Evolutionary conservation across 2,797 vertebrate genomes (phyloP).

Genomic region (Centroberyx gerrardi): DNA sequence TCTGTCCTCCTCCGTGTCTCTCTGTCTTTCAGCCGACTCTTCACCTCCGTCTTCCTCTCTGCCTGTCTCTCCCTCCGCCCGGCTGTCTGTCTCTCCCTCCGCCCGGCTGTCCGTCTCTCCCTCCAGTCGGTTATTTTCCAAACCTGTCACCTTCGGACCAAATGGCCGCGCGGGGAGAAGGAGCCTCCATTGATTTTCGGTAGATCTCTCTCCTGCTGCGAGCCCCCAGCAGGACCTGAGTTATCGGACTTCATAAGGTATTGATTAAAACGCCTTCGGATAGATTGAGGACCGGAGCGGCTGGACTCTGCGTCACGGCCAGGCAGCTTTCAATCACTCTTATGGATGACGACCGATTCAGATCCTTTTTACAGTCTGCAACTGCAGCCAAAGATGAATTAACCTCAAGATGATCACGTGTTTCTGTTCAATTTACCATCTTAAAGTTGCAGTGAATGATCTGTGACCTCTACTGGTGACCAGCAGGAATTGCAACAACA

Average conservation of each 20-base stretch:
- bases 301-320: constrained; percentile 19
- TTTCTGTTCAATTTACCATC: not conserved
- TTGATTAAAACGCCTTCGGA: constrained; percentile 62
- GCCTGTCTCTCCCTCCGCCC: not conserved
- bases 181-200: constrained; percentile 62
- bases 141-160: constrained; percentile 18
- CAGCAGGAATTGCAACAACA: too few species aligned
- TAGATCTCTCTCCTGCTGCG: constrained; percentile 42
- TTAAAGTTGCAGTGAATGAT: too few species aligned
- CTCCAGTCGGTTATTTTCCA: constrained; percentile 27
- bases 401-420: not conserved
- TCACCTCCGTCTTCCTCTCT: not conserved
- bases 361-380: not conserved
- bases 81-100: not conserved
- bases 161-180: constrained; percentile 32
- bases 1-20: not conserved
- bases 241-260: constrained; percentile 65
- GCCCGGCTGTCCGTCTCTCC: not conserved
- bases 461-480: too few species aligned
- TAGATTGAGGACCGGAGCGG: constrained; percentile 50
- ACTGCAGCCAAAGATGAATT: too few species aligned
- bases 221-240: constrained; percentile 52
- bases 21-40: too few species aligned
- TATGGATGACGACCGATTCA: not conserved
- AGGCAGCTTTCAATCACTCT: constrained; percentile 38